Percentiles rank a stretch among this genome's conserved stretches.
Conservation (phyloP, 2,113 vertebrate species). For the Corvus cornix region DNA sequence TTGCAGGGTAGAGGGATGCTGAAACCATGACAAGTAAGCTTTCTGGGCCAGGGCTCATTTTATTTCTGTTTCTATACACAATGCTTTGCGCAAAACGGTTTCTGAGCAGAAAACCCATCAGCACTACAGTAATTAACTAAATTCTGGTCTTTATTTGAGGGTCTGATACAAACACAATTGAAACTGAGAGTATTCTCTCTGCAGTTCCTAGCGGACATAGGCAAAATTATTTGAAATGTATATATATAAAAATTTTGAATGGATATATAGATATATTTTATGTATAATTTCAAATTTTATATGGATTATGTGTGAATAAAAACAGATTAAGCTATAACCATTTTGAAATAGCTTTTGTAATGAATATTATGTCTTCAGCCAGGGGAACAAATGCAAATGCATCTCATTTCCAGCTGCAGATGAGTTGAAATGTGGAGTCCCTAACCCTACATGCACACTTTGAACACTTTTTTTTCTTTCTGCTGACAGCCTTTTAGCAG, state of each 20-base stretch:
- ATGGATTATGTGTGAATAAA: background rate
- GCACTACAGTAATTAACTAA: background rate
- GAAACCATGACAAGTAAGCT: background rate
- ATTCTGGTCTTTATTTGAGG: background rate
- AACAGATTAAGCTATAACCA: background rate
- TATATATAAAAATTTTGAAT: background rate
- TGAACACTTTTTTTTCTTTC: slow-evolving; percentile 8
- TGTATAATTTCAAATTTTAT: background rate
- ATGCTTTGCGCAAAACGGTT: background rate
- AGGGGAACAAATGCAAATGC: slow-evolving; percentile 25
- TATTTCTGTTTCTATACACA: background rate
- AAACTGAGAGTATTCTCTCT: background rate
- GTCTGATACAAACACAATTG: background rate
- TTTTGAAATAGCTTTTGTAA: slow-evolving; percentile 12
- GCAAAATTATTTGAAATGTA: background rate
- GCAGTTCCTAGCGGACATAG: background rate
- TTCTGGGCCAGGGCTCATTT: background rate
- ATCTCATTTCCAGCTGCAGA: background rate
- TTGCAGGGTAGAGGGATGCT: background rate
- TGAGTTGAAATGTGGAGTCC: slow-evolving; percentile 41
- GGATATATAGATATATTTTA: background rate
- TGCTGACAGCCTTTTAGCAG: slow-evolving; percentile 63
- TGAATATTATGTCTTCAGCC: background rate
- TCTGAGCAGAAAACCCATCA: background rate
- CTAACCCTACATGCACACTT: slow-evolving; percentile 7